Conservation (phyloP, 2,888 invertebrate species). For the Sphaerophoria taeniata region DNA sequence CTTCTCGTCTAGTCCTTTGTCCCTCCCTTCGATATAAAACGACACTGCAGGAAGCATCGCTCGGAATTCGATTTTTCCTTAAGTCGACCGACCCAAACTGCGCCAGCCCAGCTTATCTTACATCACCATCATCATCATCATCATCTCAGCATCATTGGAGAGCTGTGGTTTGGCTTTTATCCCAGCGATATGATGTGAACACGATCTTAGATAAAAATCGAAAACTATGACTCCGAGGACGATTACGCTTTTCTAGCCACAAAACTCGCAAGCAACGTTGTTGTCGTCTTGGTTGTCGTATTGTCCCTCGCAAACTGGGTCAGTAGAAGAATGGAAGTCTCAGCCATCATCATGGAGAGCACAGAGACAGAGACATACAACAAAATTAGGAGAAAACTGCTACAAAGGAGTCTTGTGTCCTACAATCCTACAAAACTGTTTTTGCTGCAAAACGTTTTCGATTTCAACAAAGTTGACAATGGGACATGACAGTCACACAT, state of each 20-base stretch:
- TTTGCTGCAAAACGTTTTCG: slow-evolving; percentile 57
- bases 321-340: slow-evolving; percentile 67
- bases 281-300: not conserved
- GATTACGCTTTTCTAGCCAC: slow-evolving; percentile 50
- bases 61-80: slow-evolving; percentile 65
- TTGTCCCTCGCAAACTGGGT: slow-evolving; percentile 65
- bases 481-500: slow-evolving; percentile 72
- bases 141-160: not conserved
- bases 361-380: not conserved
- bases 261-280: not conserved
- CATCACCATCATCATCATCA: slow-evolving; percentile 63
- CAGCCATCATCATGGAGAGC: slow-evolving; percentile 13
- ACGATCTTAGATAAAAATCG: slow-evolving; percentile 73
- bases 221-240: slow-evolving; percentile 68
- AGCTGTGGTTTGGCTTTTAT: slow-evolving; percentile 65
- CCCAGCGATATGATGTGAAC: slow-evolving; percentile 73
- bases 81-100: slow-evolving; percentile 26
- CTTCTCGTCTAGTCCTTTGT: slow-evolving; percentile 21
- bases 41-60: slow-evolving; percentile 65
- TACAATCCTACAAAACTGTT: slow-evolving; percentile 64
- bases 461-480: slow-evolving; percentile 68
- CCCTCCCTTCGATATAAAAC: slow-evolving; percentile 26
- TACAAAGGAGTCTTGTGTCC: slow-evolving; percentile 45
- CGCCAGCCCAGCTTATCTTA: slow-evolving; percentile 63
- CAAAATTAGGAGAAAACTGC: slow-evolving; percentile 60